These are phyloP conservation scores for Drosophila neotestacea DNA, from an alignment of 2,888 invertebrate genomes.

Conservation along the genomic window DNA sequence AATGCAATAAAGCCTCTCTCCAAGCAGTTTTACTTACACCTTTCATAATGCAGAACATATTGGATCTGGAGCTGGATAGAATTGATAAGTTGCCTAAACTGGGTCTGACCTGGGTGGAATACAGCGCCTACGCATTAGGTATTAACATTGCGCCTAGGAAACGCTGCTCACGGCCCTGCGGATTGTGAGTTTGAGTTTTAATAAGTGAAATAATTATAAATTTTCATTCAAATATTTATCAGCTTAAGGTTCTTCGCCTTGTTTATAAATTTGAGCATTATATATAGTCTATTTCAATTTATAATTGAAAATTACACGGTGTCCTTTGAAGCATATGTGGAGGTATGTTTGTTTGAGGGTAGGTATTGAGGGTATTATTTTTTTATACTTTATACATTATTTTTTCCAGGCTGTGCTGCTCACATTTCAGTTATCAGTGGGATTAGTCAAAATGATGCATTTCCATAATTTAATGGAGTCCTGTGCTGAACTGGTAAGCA, in stretches of 20 bases:
- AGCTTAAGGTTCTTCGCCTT: constrained; percentile 46
- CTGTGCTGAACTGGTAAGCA: constrained; percentile 40
- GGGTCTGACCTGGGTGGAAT: constrained; percentile 67
- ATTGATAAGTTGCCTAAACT: constrained; percentile 57
- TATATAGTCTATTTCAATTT: constrained; percentile 59
- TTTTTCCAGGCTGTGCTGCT: constrained; percentile 58
- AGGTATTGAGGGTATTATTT: too few species aligned
- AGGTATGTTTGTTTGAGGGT: constrained; percentile 39
- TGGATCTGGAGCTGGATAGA: constrained; percentile 56
- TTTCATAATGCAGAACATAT: constrained; percentile 50
- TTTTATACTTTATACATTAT: neutral
- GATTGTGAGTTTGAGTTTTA: constrained; percentile 45
- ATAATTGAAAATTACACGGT: constrained; percentile 55
- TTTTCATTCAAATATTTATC: neutral
- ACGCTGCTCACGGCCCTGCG: constrained; percentile 56
- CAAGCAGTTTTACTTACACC: constrained; percentile 41
- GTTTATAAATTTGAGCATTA: constrained; percentile 50
- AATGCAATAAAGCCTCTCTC: too few species aligned
- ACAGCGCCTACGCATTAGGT: constrained; percentile 61
- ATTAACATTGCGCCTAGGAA: constrained; percentile 67
- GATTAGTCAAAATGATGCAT: constrained; percentile 64
- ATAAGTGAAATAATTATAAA: neutral
- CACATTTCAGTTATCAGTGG: constrained; percentile 63
- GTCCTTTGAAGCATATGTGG: constrained; percentile 71
- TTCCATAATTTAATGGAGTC: constrained; percentile 39